Evolutionary conservation across 2,888 invertebrate species (phyloP), one percentile per base, ranked within the genome.

Genomic region (Doris montereyensis): DNA sequence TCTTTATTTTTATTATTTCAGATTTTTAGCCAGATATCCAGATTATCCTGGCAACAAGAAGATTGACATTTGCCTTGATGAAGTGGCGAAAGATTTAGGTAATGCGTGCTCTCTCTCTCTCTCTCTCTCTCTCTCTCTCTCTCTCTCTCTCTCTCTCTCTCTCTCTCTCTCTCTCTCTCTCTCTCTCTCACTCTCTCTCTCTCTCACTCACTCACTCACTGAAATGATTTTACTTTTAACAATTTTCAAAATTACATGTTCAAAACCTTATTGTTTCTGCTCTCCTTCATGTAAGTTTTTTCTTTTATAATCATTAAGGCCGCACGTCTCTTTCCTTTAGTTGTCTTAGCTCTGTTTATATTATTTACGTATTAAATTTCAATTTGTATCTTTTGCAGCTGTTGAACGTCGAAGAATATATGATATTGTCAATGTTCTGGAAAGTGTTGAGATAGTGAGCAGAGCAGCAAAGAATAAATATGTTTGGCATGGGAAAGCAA

Each of bases 351-450:
- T n/a, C n/a, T n/a, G n/a, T n/a, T n/a, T 41, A 41, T 17, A 41
- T 41, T 17, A 10, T 41, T 41, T 21, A 0, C 32, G 52, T 58
- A 28, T 5, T 24, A 35, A 58, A n/a, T 34, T 28, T 65, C 21
- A 13, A 21, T 76, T 67, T 35, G 52, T 24, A 41, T 76, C 17
- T 32, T 65, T 75, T 57, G 78, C 52, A 88, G 91, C 93, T 70
- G 94, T 94, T 5, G 95, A 94, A 86, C 94, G 95, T 84, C 92
- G 95, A 52, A 92, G 95, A 86, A 94, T 95, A 91, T 95, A 95
- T 91, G 95, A 95, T 88, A 95, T 95, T 84, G 94, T 95, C 77
- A 95, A 95, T 91, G 94, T 95, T 77, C 90, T 95, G 81, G 95
- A 95, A 90, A 94, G 95, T 85, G 93, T 95, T 89, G 94, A 94